These are phyloP conservation scores for Aulostomus chinensis DNA, from an alignment of 2,797 vertebrate species.

Conservation along the genomic window DNA sequence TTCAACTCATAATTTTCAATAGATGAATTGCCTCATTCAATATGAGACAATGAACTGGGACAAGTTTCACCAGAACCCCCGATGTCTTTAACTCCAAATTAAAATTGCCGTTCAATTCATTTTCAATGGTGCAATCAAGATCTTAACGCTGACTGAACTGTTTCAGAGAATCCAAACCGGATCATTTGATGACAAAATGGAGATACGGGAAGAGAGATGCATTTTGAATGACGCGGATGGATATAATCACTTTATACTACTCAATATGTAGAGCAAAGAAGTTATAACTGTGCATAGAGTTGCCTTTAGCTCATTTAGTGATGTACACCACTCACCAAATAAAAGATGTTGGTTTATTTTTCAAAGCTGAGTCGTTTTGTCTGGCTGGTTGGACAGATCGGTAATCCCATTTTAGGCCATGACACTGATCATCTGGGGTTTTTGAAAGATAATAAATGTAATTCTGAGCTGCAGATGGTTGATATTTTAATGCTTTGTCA, in stretches of 20 bases:
- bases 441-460: background rate
- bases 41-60: background rate
- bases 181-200: slow-evolving; percentile 9
- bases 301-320: slow-evolving; percentile 64
- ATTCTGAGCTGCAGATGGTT: too few species aligned
- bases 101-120: background rate
- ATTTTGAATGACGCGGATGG: slow-evolving; percentile 46
- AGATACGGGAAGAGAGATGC: slow-evolving; percentile 3
- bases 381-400: slow-evolving; percentile 73
- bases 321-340: slow-evolving; percentile 67
- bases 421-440: too few species aligned
- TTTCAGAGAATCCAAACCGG: slow-evolving; percentile 8
- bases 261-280: slow-evolving; percentile 57
- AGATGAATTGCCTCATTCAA: background rate
- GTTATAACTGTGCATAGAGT: slow-evolving; percentile 61
- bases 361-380: slow-evolving; percentile 79
- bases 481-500: too few species aligned
- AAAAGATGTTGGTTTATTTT: slow-evolving; percentile 81
- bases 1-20: too few species aligned
- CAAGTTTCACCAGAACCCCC: background rate
- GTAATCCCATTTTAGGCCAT: too few species aligned
- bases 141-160: background rate
- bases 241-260: slow-evolving; percentile 74
- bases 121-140: slow-evolving; percentile 11
- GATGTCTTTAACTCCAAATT: background rate